These are phyloP conservation scores for Steinernema carpocapsae DNA, from an alignment of 2,888 invertebrate genomes.

Conservation along the genomic window DNA sequence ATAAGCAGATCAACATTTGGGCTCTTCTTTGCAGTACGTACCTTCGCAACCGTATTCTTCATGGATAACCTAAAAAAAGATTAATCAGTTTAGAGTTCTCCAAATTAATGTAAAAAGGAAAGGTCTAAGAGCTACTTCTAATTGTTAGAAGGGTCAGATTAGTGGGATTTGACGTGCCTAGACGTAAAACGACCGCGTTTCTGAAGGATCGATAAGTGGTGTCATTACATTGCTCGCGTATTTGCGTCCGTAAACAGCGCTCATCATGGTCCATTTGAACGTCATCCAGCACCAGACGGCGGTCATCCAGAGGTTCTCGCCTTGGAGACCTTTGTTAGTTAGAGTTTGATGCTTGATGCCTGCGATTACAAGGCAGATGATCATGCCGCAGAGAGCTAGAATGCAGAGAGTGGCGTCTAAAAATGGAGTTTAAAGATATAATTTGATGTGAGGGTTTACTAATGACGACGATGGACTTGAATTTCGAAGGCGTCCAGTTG, in stretches of 20 bases:
- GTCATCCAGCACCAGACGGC: constrained; percentile 67
- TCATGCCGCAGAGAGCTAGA: constrained; percentile 57
- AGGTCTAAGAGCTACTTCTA: neutral
- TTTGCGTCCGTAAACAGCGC: constrained; percentile 44
- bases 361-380: constrained; percentile 56
- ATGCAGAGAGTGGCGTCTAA: constrained; percentile 49
- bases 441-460: constrained; percentile 44
- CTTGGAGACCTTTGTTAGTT: constrained; percentile 54
- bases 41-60: constrained; percentile 18
- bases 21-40: no score
- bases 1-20: neutral
- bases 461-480: constrained; percentile 49
- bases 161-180: constrained; percentile 22
- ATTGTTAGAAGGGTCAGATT: neutral
- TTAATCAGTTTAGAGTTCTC: neutral
- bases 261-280: constrained; percentile 48
- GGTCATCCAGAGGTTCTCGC: constrained; percentile 64
- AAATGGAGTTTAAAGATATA: constrained; percentile 20
- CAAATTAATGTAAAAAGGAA: neutral
- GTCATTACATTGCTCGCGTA: constrained; percentile 47
- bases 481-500: constrained; percentile 51
- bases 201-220: constrained; percentile 37
- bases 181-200: constrained; percentile 9
- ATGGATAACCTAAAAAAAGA: neutral
- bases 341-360: constrained; percentile 58